These are phyloP conservation scores for Moxostoma hubbsi DNA, from an alignment of 2,797 vertebrate genomes.

Conservation along the genomic window DNA sequence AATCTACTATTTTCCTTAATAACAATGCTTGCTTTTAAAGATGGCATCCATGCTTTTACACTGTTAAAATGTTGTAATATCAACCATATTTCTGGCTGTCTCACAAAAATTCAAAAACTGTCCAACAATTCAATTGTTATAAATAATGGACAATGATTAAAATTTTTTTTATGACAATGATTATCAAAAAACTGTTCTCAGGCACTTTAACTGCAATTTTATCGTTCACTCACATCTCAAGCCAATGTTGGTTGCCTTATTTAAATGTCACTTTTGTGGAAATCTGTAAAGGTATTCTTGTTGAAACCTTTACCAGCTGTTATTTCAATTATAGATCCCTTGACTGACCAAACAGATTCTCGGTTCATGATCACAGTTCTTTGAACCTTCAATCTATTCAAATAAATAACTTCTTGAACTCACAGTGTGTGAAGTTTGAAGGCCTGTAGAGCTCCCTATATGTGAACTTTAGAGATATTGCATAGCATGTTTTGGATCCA, in stretches of 20 bases:
- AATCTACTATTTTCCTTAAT: neutral
- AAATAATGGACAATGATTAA: conserved; percentile 40
- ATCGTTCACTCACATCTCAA: conserved; percentile 43
- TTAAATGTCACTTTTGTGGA: conserved; percentile 48
- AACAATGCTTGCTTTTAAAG: neutral
- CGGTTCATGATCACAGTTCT: conserved; percentile 8
- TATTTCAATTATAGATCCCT: conserved; percentile 37
- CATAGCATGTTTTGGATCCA: neutral
- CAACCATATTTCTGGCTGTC: too few relatives aligned
- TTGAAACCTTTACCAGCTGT: conserved; percentile 23
- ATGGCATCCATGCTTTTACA: neutral
- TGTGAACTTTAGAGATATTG: neutral
- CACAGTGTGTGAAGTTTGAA: neutral
- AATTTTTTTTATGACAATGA: conserved; percentile 38
- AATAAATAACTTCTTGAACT: neutral
- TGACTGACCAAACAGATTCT: conserved; percentile 23
- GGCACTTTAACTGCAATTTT: conserved; percentile 36
- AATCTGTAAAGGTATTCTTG: conserved; percentile 32
- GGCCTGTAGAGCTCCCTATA: conserved; percentile 12
- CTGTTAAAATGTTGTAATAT: conserved; percentile 7
- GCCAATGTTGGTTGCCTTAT: conserved; percentile 32
- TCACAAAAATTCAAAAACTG: conserved; percentile 32
- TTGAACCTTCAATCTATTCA: conserved; percentile 23
- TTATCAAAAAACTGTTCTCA: conserved; percentile 18
- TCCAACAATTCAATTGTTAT: conserved; percentile 37